Evolutionary conservation across 2,797 vertebrate species (phyloP).

Genomic region (Cryptoblepharus egeriae): DNA sequence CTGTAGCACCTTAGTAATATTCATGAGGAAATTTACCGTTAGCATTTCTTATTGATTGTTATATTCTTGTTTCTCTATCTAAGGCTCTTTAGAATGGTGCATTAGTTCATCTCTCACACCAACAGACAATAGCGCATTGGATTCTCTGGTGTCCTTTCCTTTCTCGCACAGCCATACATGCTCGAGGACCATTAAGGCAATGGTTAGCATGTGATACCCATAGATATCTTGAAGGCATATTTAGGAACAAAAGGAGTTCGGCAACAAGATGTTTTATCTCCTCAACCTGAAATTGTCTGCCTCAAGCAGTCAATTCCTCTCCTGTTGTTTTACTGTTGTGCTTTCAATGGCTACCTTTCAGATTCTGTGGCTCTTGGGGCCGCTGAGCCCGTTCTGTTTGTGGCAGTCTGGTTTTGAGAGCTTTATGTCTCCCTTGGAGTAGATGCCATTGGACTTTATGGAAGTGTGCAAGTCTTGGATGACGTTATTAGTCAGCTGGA

Average conservation of each 20-base stretch:
- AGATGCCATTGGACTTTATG: no score
- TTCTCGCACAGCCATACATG: background rate
- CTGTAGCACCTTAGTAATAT: conserved; percentile 29
- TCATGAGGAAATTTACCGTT: conserved; percentile 36
- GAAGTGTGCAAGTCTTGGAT: no score
- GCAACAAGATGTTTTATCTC: no score
- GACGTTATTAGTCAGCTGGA: no score
- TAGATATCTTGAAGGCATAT: background rate
- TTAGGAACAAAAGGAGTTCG: background rate
- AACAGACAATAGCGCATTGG: conserved; percentile 6
- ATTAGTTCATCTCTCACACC: conserved; percentile 22
- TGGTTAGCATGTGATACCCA: background rate
- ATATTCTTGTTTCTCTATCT: conserved; percentile 6
- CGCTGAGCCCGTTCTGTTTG: no score
- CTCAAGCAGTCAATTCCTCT: no score
- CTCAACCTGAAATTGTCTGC: no score
- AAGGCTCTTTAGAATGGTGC: conserved; percentile 1
- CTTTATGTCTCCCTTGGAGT: no score
- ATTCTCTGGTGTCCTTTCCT: conserved; percentile 15
- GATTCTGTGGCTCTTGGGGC: no score
- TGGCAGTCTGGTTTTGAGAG: no score
- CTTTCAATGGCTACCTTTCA: no score
- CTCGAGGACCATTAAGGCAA: background rate
- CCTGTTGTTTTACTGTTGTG: no score
- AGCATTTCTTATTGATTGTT: background rate